phyloP scores from a whole-genome alignment of 2,888 invertebrate species.

The Lamellibrachia satsuma region DNA sequence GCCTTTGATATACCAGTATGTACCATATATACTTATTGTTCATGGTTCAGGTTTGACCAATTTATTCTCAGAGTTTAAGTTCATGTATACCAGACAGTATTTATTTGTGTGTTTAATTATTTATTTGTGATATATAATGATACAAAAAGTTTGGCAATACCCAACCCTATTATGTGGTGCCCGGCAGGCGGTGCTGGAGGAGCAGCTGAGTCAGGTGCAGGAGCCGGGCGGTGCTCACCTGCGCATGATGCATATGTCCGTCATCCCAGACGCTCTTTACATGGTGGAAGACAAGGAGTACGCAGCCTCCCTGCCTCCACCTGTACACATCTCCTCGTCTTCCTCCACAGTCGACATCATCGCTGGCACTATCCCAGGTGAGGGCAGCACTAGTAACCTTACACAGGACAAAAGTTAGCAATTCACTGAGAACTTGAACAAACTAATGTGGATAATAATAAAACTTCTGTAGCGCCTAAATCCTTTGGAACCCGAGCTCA shows the following conservation, averaged over 20 bases:
- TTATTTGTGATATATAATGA: background rate
- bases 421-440: too few species aligned
- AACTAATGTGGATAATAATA: too few species aligned
- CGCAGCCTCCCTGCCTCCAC: conserved; percentile 21
- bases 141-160: too few species aligned
- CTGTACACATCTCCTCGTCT: conserved; percentile 27
- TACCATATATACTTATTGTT: too few species aligned
- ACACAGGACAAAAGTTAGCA: too few species aligned
- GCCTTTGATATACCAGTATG: too few species aligned
- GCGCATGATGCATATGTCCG: conserved; percentile 71
- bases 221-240: conserved; percentile 78
- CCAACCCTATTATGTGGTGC: conserved; percentile 31
- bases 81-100: too few species aligned
- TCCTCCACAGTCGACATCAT: conserved; percentile 59
- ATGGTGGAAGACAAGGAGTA: conserved; percentile 75
- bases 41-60: too few species aligned
- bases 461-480: too few species aligned
- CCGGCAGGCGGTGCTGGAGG: conserved; percentile 78
- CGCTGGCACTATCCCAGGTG: conserved; percentile 63
- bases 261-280: conserved; percentile 90
- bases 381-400: background rate
- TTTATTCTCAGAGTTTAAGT: too few species aligned
- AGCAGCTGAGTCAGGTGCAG: conserved; percentile 77
- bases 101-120: background rate
- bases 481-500: too few species aligned